Base-by-base conservation (phyloP, 2,113 vertebrate species). In the Gallinago undulata region DNA sequence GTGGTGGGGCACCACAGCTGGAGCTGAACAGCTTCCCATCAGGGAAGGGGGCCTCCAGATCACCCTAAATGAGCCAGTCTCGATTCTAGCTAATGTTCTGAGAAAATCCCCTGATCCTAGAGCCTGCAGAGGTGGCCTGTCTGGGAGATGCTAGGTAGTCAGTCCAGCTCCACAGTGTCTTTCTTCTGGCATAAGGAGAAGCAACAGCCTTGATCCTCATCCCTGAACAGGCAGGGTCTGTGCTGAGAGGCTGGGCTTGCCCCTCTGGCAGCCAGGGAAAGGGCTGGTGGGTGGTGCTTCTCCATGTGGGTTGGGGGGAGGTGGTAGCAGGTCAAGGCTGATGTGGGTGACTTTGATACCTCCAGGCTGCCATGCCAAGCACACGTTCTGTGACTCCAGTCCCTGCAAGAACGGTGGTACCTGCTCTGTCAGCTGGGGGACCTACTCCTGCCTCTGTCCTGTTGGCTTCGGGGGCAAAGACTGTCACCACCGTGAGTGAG, bases 381-480 rank as follows among this genome's bases (percentile, higher is more conserved):
- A 98, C 75, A 97, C 98, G 2, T 99, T 99, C 97, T 99, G 99
- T 4, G 99, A 99, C 84, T 99, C 99, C 57, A 98, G 97, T 95
- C 99, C 99, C 15, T 99, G 99, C 96, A 99, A 99, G 97, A 99
- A 99, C 0, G 99, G 98, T 1, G 99, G 99, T 73, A 98, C 98
- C 55, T 99, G 99, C 97, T 98, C 98, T 12, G 98, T 99, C 92
- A 99, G 98, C 97, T 99, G 99, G 99, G 99, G 99, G n/a, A 99
- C 99, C 23, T 99, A 98, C 94, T 98, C 98, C 95, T 99, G 99
- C 45, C 98, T 99, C 96, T 99, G 99, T 93, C 99, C 99, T 4
- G 96, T 99, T 45, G 99, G 99, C 76, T 99, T 99, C 3, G 99
- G 99, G 90, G 99, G 99, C 87, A 99, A 99, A 96, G 99, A 99